Evolutionary conservation across 2,888 invertebrate genomes (phyloP), one percentile per base, ranked within the genome.

Genomic region (Chrysopilus asiliformis): DNA sequence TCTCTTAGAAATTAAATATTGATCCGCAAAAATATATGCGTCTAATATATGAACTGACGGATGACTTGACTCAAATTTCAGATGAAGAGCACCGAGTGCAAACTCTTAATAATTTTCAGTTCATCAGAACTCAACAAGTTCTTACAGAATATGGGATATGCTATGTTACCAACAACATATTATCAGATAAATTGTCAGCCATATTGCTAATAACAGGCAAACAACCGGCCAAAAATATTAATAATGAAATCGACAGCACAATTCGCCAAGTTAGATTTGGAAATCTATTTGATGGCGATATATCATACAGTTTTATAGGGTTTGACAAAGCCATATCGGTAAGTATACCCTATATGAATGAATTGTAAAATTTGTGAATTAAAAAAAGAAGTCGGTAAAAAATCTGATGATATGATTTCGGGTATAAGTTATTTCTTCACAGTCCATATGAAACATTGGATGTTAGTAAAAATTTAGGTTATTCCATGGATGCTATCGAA

Each of bases 61-160:
- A 45, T 48, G 8, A 49, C 47, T 17, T 47, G 41, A 22, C 45
- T 38, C 4, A 32, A 34, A 10, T 13, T 3, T 4, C 9, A 1
- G 16, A 24, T 25, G 42, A 47, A 4, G 41, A 47, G 2, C 13
- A 39, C 19, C 47, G 51, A 4, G 47, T 56, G 2, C 48, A 51
- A 5, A 49, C 53, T 12, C 40, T 47, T 2, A 50, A 50, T 25
- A 55, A 55, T 3, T 40, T 47, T 16, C 38, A 32, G 36, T 46
- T 40, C 31, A 43, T 44, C 17, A 36, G 32, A 12, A 47, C 49
- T 0, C 50, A 56, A 2, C 61, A 61, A 44, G 50, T 60, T 5
- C 43, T 63, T 2, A 63, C 61, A 1, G 63, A 63, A 45, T 59
- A 51, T 34, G 63, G 63, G 4, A 47, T 63, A 4, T 63, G 63